Percentiles rank a stretch among this genome's conserved stretches.
Evolutionary conservation across 2,797 vertebrate species (phyloP).

Genomic region (Oophaga sylvatica): DNA sequence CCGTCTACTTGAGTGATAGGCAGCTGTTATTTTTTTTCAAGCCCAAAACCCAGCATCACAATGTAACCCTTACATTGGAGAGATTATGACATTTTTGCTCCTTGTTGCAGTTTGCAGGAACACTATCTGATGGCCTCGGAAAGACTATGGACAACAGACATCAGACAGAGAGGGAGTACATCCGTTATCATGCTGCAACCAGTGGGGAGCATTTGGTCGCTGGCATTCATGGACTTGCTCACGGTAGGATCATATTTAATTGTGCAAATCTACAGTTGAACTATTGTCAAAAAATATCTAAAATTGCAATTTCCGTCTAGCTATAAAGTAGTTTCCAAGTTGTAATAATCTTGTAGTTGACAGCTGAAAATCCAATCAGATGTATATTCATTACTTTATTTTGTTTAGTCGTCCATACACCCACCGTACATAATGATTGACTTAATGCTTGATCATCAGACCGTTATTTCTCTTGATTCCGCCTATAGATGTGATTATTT

Average conservation of each 20-base stretch:
- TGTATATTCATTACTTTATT: no score
- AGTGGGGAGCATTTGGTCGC: constrained; percentile 96
- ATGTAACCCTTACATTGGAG: neutral
- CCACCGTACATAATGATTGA: no score
- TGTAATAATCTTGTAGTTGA: neutral
- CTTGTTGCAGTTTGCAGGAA: constrained; percentile 87
- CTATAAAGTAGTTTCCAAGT: neutral
- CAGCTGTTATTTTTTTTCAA: neutral
- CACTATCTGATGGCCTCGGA: constrained; percentile 91
- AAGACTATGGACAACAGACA: constrained; percentile 98
- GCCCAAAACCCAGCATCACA: neutral
- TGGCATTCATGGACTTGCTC: constrained; percentile 94
- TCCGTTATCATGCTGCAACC: constrained; percentile 92
- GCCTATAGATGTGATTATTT: no score
- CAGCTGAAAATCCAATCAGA: neutral
- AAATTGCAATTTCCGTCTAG: neutral
- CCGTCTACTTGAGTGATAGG: neutral
- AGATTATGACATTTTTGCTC: constrained; percentile 19
- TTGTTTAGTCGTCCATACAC: no score
- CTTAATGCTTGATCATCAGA: no score
- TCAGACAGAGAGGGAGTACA: constrained; percentile 93
- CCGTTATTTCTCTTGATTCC: no score
- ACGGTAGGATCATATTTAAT: constrained; percentile 77
- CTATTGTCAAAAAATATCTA: neutral
- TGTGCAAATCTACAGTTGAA: neutral